Base-by-base conservation (phyloP, 1,140 invertebrate species). In the Caerostris extrusa region DNA sequence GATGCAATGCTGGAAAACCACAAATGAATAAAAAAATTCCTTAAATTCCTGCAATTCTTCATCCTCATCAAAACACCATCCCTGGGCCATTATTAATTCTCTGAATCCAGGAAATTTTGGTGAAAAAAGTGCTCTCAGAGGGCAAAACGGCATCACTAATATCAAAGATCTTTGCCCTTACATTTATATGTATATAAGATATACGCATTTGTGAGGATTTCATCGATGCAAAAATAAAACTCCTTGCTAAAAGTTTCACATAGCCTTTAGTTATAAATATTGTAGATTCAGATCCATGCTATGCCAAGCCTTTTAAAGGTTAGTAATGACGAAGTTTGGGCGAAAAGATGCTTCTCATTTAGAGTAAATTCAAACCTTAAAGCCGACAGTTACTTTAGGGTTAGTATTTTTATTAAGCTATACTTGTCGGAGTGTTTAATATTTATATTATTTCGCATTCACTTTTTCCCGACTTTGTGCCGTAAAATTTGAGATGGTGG, bases 341-440 rank as follows among this genome's bases (percentile, higher is more conserved):
- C 50, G 50, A 53, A 81, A 81, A 82, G 55, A 82, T 82, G 90
- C 19, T 19, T 60, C 71, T 91, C 90, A 91, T 91, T n/a, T 91
- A 91, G 58, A 53, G 90, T 69, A 91, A 91, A 82, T 91, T 91
- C 90, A 50, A 57, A 91, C 90, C 82, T 91, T 91, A 91, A 91
- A 91, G 50, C 55, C 57, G 57, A 61, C 90, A 91, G 69, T 81
- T 60, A 91, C 34, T 91, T 61, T n/a, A 81, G 90, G 56, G 90
- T 91, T 91, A 55, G 56, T 67, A 58, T 91, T 91, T 81, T 91
- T 91, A 91, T 61, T 81, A 17, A 81, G 90, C 55, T 3, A 82
- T 91, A 81, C 71, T 81, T 81, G 89, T 91, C 89, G 71, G 69
- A 56, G 55, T 91, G 55, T 91, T 91, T 91, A 91, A 82, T 91